phyloP scores from a whole-genome alignment of 2,888 invertebrate species.

The Dasysyrphus tricinctus region DNA sequence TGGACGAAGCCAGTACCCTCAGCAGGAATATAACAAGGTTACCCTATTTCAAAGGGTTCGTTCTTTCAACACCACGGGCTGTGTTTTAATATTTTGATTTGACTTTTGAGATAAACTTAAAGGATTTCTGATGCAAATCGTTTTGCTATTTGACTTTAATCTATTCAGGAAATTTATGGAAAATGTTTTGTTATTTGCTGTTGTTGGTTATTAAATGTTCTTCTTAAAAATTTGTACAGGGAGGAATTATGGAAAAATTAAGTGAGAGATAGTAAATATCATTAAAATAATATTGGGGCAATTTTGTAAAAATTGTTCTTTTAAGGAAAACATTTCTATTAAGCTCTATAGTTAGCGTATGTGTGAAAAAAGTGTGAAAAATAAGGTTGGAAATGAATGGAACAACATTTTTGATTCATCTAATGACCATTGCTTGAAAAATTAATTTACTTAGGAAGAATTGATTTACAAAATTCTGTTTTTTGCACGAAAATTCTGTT shows the following conservation, averaged over 20 bases:
- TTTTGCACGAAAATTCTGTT: too few species aligned
- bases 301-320: too few species aligned
- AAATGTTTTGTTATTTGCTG: conserved; percentile 3
- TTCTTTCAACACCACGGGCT: conserved; percentile 27
- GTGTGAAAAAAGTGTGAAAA: too few species aligned
- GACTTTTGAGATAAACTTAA: conserved; percentile 25
- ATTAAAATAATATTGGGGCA: too few species aligned
- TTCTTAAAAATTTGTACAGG: background rate
- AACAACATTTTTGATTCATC: too few species aligned
- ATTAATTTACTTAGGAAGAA: too few species aligned
- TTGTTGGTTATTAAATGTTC: background rate
- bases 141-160: conserved; percentile 16
- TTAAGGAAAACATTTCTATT: too few species aligned
- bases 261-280: background rate
- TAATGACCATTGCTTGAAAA: too few species aligned
- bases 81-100: conserved; percentile 30
- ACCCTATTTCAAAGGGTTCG: conserved; percentile 61
- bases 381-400: too few species aligned
- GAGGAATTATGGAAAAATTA: background rate
- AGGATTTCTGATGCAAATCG: conserved; percentile 28
- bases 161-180: conserved; percentile 15
- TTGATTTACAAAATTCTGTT: too few species aligned
- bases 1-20: conserved; percentile 23
- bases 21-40: conserved; percentile 62
- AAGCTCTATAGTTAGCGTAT: too few species aligned